Base-by-base conservation (phyloP, 2,113 vertebrate genomes). In the Zosterops japonicus region DNA sequence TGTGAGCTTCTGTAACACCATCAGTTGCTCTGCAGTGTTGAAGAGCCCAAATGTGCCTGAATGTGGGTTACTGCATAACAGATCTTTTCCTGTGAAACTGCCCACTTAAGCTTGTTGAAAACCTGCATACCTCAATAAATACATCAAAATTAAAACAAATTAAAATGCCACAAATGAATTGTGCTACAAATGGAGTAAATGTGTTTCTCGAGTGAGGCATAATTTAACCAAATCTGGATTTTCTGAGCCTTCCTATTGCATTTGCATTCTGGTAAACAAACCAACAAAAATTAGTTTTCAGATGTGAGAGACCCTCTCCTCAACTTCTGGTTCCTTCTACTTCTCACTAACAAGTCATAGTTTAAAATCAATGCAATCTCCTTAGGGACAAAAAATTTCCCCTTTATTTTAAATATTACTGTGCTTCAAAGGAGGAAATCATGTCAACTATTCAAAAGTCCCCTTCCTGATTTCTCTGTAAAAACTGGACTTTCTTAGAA, bases 191-290 rank as follows among this genome's bases (percentile, higher is more conserved):
- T 27, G 12, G 18, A 60, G 22, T 12, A 59, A 67, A 53, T 24
- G 1, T 11, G 14, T 83, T 94, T 80, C 68, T 33, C 25, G 13
- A 29, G 22, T 27, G 46, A 57, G 36, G 46, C 35, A 83, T 67
- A 90, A 83, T 4, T 76, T 61, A 89, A 93, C 20, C 18, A 72
- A 86, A 74, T 16, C 68, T 74, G 35, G 36, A 57, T 77, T 90
- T 88, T 39, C 46, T 65, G 12, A 71, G n/a, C 11, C 25, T 72
- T 87, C 22, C 25, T 72, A 9, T 50, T 61, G 18, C n/a, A n/a
- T 77, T 85, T 82, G 46, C 27, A 53, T 71, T 56, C 47, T 53
- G 21, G 14, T 46, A 49, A 76, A 41, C 0, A 35, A 71, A 83
- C 16, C 22, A 61, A 50, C 7, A 61, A 49, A 76, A 42, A 53